phyloP scores from a whole-genome alignment of 1,140 invertebrate genomes.

The Rhyacophila brunnea region DNA sequence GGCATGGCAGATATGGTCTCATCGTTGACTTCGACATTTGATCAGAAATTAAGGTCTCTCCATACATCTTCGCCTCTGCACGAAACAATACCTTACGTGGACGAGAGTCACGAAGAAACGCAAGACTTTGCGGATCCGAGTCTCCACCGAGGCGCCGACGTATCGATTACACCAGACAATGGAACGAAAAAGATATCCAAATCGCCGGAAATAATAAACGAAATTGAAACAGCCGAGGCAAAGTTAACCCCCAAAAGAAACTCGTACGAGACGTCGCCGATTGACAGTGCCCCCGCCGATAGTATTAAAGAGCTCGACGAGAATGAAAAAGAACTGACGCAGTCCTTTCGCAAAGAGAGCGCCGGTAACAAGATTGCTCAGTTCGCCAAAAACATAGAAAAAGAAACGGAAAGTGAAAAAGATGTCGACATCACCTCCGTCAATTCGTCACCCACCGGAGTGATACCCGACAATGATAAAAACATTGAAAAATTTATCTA shows the following conservation, averaged over 20 bases:
- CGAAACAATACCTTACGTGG: slow-evolving; percentile 54
- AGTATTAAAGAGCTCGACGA: not conserved
- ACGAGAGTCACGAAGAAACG: slow-evolving; percentile 47
- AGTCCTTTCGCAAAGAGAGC: slow-evolving; percentile 1
- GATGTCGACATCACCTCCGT: slow-evolving; percentile 46
- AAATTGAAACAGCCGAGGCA: not conserved
- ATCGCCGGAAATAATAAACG: slow-evolving; percentile 1
- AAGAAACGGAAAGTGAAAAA: slow-evolving; percentile 36
- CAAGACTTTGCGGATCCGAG: slow-evolving; percentile 38
- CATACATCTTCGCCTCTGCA: slow-evolving; percentile 54
- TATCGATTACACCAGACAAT: slow-evolving; percentile 12
- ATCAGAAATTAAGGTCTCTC: slow-evolving; percentile 61
- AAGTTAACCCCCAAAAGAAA: slow-evolving; percentile 3
- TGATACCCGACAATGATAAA: slow-evolving; percentile 42
- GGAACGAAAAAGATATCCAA: no score
- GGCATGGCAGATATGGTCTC: slow-evolving; percentile 62
- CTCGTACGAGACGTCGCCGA: not conserved
- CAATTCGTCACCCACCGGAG: slow-evolving; percentile 38
- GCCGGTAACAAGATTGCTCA: slow-evolving; percentile 4
- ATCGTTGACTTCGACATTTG: slow-evolving; percentile 66
- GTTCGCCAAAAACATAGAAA: slow-evolving; percentile 26
- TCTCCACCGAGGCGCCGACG: slow-evolving; percentile 25
- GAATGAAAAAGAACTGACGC: not conserved
- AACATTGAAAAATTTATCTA: slow-evolving; percentile 33
- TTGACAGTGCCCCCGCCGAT: not conserved